Conservation (phyloP, 2,113 vertebrate genomes). For the Ictidomys tridecemlineatus region DNA sequence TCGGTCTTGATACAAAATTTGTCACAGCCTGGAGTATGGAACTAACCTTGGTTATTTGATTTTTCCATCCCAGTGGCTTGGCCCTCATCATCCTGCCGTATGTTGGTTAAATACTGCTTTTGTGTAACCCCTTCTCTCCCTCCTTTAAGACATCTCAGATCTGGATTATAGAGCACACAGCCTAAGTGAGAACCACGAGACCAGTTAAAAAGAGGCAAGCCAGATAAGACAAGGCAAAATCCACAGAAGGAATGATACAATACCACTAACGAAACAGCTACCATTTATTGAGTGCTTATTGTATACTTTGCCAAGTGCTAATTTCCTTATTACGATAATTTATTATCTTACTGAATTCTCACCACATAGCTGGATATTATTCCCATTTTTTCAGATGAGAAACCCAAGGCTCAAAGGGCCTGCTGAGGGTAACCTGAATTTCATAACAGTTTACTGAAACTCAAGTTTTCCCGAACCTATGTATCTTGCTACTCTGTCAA, state of each 20-base stretch:
- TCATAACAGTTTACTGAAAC: neutral
- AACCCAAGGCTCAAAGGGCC: neutral
- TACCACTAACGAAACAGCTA: neutral
- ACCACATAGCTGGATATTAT: neutral
- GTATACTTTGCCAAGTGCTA: neutral
- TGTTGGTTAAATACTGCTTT: slow-evolving; percentile 11
- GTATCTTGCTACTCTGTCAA: neutral
- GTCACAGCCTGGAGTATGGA: neutral
- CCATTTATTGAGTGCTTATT: neutral
- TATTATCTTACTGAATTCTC: neutral
- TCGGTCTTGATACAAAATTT: neutral
- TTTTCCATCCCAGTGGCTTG: neutral
- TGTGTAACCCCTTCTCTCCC: neutral
- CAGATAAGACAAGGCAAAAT: neutral
- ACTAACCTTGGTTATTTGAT: neutral
- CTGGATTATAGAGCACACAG: neutral
- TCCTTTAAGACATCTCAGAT: neutral
- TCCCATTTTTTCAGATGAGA: slow-evolving; percentile 42
- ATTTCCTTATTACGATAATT: neutral
- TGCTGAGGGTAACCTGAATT: neutral
- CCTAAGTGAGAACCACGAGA: neutral
- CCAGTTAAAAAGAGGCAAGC: neutral
- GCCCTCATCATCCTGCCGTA: neutral
- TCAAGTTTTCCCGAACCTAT: neutral
- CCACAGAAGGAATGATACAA: neutral